phyloP scores from a whole-genome alignment of 1,140 invertebrate genomes.

The Drosophila arawakana region DNA sequence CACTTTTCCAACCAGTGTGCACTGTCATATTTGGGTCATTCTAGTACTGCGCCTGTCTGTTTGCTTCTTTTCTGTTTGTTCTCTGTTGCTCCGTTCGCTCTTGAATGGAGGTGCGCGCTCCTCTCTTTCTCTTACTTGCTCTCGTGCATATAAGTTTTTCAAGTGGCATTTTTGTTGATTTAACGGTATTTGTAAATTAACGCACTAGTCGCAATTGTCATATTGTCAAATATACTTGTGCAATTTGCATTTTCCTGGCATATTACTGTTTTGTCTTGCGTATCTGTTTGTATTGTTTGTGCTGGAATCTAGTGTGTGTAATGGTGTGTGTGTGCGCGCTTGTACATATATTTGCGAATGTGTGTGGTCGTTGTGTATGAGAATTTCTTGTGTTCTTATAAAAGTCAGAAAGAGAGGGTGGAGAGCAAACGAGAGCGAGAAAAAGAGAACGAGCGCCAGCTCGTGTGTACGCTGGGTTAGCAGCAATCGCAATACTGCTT shows the following conservation, averaged over 20 bases:
- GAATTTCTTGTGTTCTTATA: conserved; percentile 45
- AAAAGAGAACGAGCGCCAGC: conserved; percentile 10
- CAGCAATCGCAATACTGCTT: conserved; percentile 41
- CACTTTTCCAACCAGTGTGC: conserved; percentile 44
- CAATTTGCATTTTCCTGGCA: conserved; percentile 34
- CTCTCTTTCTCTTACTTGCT: conserved; percentile 7
- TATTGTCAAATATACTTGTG: conserved; percentile 61
- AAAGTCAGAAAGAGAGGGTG: conserved; percentile 20
- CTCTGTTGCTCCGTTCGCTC: conserved; percentile 42
- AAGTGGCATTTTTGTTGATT: conserved; percentile 49
- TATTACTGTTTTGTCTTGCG: conserved; percentile 17
- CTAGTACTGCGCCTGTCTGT: conserved; percentile 52
- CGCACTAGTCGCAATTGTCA: conserved; percentile 56
- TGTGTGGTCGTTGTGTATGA: conserved; percentile 29
- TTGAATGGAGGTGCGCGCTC: conserved; percentile 23
- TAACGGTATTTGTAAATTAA: conserved; percentile 55
- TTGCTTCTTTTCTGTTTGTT: conserved; percentile 43
- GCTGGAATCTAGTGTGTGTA: conserved; percentile 39
- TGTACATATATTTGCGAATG: conserved; percentile 5
- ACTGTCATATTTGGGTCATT: conserved; percentile 55
- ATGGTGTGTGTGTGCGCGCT: conserved; percentile 9
- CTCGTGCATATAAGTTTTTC: conserved; percentile 30
- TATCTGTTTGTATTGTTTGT: conserved; percentile 46
- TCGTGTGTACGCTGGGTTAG: conserved; percentile 38
- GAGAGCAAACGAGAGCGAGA: conserved; percentile 1